These are phyloP conservation scores for Tenthredo livida DNA, from an alignment of 2,888 invertebrate species.

Conservation along the genomic window DNA sequence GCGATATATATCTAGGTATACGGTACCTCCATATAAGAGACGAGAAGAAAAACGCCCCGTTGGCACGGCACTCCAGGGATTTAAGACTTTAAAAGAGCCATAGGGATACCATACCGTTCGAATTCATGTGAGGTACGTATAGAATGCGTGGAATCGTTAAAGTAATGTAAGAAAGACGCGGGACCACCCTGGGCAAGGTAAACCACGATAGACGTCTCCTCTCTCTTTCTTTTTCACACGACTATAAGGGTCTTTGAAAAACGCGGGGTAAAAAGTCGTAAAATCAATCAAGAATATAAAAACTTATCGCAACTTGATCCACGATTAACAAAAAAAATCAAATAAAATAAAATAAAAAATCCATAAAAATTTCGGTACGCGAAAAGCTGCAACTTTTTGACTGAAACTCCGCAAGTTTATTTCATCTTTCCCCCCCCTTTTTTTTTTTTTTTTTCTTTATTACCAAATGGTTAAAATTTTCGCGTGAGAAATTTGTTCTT, in stretches of 20 bases:
- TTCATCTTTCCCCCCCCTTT: too few species aligned
- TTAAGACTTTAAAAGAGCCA: conserved; percentile 43
- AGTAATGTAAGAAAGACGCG: conserved; percentile 3
- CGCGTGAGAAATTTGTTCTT: too few species aligned
- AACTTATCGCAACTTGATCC: neutral
- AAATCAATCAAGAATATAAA: neutral
- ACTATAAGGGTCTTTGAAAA: neutral
- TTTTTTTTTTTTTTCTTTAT: neutral
- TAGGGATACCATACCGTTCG: conserved; percentile 13
- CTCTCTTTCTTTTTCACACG: neutral
- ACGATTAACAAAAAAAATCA: neutral
- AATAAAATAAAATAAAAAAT: neutral
- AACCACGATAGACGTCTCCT: neutral
- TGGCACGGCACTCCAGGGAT: conserved; percentile 42
- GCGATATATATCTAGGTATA: neutral
- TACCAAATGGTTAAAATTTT: too few species aligned
- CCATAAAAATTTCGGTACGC: too few species aligned
- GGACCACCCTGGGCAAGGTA: conserved; percentile 2
- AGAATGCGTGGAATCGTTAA: conserved; percentile 2
- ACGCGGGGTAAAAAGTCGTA: neutral
- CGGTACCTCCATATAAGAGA: neutral
- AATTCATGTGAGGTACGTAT: neutral
- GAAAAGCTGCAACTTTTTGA: too few species aligned
- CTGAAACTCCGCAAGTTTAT: neutral
- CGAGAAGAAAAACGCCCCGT: conserved; percentile 36